Evolutionary conservation across 1,140 invertebrate genomes (phyloP).

Genomic region (Drosophila lini): DNA sequence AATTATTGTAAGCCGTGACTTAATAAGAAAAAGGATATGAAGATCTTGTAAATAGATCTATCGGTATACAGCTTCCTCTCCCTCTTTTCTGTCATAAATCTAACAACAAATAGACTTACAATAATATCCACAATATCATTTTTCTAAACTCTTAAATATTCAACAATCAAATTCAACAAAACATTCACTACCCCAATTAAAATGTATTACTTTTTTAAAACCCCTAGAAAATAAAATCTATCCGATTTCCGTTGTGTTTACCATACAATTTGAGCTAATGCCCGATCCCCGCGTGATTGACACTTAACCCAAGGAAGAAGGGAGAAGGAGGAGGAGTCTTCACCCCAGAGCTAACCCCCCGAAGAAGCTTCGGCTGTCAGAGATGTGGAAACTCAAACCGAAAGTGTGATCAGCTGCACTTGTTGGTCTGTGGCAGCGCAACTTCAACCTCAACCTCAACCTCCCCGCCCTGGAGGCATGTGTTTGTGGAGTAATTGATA

Average conservation of each 20-base stretch:
- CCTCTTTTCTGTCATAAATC: background rate
- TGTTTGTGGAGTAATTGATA: conserved; percentile 81
- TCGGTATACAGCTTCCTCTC: too few relatives aligned
- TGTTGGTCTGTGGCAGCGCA: conserved; percentile 51
- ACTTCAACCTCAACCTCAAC: conserved; percentile 18
- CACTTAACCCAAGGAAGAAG: conserved; percentile 47
- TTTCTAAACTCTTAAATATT: background rate
- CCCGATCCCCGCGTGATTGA: conserved; percentile 64
- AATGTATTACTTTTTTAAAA: background rate
- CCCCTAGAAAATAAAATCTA: background rate
- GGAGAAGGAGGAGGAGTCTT: background rate
- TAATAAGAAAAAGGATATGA: background rate
- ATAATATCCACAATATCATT: background rate
- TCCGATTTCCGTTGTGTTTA: background rate
- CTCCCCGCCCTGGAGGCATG: conserved; percentile 51
- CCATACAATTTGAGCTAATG: conserved; percentile 33
- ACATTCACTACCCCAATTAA: background rate
- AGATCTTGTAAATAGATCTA: too few relatives aligned
- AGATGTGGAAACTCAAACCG: conserved; percentile 41
- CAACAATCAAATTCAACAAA: background rate
- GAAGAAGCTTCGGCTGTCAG: conserved; percentile 70
- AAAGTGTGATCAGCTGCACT: conserved; percentile 75
- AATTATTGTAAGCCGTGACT: background rate
- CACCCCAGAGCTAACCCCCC: conserved; percentile 4
- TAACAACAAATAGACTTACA: background rate